Evolutionary conservation across 1,140 invertebrate species (phyloP).

Genomic region (Philaenus spumarius): DNA sequence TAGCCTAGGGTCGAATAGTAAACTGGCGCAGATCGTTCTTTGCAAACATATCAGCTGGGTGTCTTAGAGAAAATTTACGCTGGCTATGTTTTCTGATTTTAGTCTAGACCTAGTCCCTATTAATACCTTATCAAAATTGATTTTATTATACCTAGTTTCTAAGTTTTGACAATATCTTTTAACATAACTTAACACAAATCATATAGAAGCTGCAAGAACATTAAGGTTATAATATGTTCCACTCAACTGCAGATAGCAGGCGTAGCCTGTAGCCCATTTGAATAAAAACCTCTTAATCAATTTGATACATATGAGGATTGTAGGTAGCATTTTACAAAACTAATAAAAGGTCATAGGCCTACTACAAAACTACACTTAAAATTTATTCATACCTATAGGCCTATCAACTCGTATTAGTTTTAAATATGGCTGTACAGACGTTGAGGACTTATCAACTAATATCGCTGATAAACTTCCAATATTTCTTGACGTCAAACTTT

Average conservation of each 20-base stretch:
- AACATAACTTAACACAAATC: no score
- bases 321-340: no score
- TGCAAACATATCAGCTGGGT: no score
- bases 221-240: background rate
- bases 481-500: background rate
- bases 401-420: constrained; percentile 84
- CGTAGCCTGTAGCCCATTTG: background rate
- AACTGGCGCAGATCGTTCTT: no score
- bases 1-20: no score
- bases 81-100: no score
- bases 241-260: background rate
- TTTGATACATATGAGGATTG: no score
- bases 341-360: background rate
- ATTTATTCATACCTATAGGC: constrained; percentile 70
- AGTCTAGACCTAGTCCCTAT: background rate
- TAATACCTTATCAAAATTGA: background rate
- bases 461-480: constrained; percentile 12
- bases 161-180: background rate
- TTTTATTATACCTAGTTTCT: background rate
- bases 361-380: background rate
- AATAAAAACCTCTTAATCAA: no score
- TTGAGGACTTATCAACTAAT: constrained; percentile 49
- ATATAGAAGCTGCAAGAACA: background rate
- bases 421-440: constrained; percentile 68
- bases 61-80: no score